Percentiles rank a stretch among this genome's conserved stretches.
phyloP scores from a whole-genome alignment of 2,797 vertebrate species.

The Enteromius mattozi region DNA sequence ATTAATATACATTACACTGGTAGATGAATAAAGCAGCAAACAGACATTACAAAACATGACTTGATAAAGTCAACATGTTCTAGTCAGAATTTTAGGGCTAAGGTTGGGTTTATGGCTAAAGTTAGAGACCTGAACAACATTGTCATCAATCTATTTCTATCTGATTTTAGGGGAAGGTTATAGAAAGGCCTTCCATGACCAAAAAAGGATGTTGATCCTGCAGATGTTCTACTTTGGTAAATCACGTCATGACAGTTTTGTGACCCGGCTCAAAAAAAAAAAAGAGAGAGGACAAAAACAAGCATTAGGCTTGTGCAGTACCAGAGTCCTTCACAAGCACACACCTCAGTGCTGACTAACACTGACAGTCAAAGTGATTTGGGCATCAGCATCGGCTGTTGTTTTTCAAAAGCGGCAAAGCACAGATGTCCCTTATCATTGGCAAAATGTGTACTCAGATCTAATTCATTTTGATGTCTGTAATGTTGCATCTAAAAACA shows the following conservation, averaged over 20 bases:
- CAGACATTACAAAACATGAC: not conserved
- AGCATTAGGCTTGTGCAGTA: constrained; percentile 58
- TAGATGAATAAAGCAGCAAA: not conserved
- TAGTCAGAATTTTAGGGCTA: not conserved
- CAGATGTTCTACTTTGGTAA: constrained; percentile 26
- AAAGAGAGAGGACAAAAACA: not conserved
- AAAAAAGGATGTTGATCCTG: constrained; percentile 19
- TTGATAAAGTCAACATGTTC: not conserved
- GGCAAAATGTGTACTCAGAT: not conserved
- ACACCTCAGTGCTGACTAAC: constrained; percentile 64
- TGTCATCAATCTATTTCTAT: not conserved
- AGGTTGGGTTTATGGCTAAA: not conserved
- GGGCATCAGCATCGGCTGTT: not conserved
- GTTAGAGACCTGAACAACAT: not conserved
- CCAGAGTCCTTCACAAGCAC: constrained; percentile 67
- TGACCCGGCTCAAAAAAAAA: not conserved
- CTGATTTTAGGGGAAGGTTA: not conserved
- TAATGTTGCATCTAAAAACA: constrained; percentile 2
- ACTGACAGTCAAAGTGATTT: not conserved
- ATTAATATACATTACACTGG: not conserved
- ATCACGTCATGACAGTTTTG: constrained; percentile 62
- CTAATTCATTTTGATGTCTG: not conserved
- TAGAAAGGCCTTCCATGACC: constrained; percentile 1
- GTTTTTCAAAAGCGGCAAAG: constrained; percentile 14
- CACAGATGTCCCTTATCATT: not conserved